These are phyloP conservation scores for Campylorhamphus procurvoides DNA, from an alignment of 2,113 vertebrate species.

Conservation along the genomic window DNA sequence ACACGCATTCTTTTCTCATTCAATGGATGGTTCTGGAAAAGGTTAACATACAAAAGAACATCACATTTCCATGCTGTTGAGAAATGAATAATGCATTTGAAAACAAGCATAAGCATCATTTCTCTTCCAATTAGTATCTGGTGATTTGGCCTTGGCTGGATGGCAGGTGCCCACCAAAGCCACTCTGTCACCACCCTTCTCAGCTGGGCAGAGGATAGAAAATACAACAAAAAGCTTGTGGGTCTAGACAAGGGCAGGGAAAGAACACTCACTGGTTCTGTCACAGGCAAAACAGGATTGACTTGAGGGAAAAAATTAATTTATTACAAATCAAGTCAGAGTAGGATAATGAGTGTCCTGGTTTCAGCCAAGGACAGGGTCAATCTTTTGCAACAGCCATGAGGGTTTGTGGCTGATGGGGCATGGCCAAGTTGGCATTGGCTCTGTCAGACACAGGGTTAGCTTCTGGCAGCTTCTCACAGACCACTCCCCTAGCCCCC, in stretches of 20 bases:
- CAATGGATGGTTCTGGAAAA: neutral
- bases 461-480: neutral
- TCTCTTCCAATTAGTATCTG: slow-evolving; percentile 79
- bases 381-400: neutral
- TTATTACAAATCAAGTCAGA: neutral
- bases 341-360: neutral
- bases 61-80: neutral
- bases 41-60: neutral
- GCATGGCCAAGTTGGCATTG: neutral
- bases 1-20: neutral
- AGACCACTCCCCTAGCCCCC: neutral
- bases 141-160: neutral
- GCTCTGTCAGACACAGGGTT: accelerated
- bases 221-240: neutral
- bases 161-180: neutral
- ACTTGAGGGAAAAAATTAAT: neutral
- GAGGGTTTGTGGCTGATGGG: neutral
- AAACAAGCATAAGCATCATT: slow-evolving; percentile 60
- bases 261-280: neutral
- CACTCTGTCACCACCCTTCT: neutral
- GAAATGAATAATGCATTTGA: slow-evolving; percentile 66
- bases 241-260: neutral
- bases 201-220: neutral
- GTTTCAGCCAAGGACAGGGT: neutral
- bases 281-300: neutral